These are phyloP conservation scores for Torymus texanus DNA, from an alignment of 2,888 invertebrate species.

Conservation along the genomic window DNA sequence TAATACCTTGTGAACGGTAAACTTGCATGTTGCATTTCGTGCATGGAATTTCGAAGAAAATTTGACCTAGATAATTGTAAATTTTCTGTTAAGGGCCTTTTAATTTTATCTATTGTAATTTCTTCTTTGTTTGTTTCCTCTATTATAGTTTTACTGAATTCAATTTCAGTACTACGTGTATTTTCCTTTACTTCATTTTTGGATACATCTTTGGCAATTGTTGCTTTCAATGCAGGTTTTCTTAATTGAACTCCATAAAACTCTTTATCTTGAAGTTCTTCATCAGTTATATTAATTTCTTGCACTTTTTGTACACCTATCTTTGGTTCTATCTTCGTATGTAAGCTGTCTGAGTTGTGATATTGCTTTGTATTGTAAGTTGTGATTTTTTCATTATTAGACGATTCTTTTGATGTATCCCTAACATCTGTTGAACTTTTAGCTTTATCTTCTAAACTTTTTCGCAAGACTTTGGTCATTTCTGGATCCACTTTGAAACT, in stretches of 20 bases:
- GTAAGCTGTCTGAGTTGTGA: slow-evolving; percentile 15
- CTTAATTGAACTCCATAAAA: slow-evolving; percentile 67
- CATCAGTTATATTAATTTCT: slow-evolving; percentile 50
- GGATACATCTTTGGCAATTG: slow-evolving; percentile 13
- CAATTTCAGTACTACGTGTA: slow-evolving; percentile 12
- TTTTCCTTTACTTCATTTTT: slow-evolving; percentile 13
- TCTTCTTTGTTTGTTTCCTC: slow-evolving; percentile 17
- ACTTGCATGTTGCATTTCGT: slow-evolving; percentile 47
- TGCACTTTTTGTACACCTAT: slow-evolving; percentile 7
- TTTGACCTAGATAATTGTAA: slow-evolving; percentile 53
- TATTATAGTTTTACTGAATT: slow-evolving; percentile 34
- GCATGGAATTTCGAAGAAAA: slow-evolving; percentile 54
- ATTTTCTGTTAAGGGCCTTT: slow-evolving; percentile 50
- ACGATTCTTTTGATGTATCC: slow-evolving; percentile 1
- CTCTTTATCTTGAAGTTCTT: slow-evolving; percentile 63
- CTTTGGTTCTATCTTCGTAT: slow-evolving; percentile 30
- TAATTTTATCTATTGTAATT: slow-evolving; percentile 20
- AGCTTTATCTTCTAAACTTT: slow-evolving; percentile 61
- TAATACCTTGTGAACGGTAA: slow-evolving; percentile 50
- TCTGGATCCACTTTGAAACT: slow-evolving; percentile 69
- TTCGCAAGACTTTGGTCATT: slow-evolving; percentile 63
- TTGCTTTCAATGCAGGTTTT: slow-evolving; percentile 64
- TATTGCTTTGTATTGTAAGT: slow-evolving; percentile 6
- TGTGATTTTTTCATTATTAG: neutral
- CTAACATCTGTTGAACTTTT: slow-evolving; percentile 39